Evolutionary conservation across 2,888 invertebrate genomes (phyloP), one percentile per base, ranked within the genome.

Genomic region (Ennomos fuscantarius): DNA sequence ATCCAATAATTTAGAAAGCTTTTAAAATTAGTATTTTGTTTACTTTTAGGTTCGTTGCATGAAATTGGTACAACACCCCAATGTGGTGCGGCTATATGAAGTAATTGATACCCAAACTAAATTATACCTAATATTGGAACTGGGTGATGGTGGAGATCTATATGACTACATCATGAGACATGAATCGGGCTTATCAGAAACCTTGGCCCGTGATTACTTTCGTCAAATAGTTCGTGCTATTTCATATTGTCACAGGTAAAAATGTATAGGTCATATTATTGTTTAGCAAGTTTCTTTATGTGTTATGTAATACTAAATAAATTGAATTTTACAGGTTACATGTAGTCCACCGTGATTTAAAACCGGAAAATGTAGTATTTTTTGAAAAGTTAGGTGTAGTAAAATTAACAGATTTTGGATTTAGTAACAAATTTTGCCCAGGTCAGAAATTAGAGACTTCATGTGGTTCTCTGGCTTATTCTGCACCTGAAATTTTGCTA

Each of bases 101-200:
- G 99, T 99, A 65, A 99, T 99, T 82, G 99, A 99, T 92, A 99
- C 99, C 36, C 98, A 98, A 86, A 99, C 99, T 65, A 99, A 99
- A 92, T 93, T 99, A 78, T 98, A 98, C 92, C 94, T 98, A 86
- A 99, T 99, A 82, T 93, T 99, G 81, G 99, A 99, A 93, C 93
- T 99, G 78, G 99, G 99, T 11, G 99, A 99, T 92, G 99, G 99
- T 46, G 99, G 99, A 44, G 99, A 99, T 93, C 95, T 99, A 76
- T 99, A 99, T 89, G 99, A 99, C 92, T 99, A 99, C 89, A 99
- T 99, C 75, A 97, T 99, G 97, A 96, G 97, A 82, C 98, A 99
- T 87, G 98, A 98, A 82, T 94, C 95, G 59, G 99, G 99, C 42
- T 93, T 99, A 55, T 95, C 94, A 63, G 97, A 97, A 88, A 93